These are phyloP conservation scores for Mobula hypostoma DNA, from an alignment of 2,113 vertebrate genomes.

Conservation along the genomic window DNA sequence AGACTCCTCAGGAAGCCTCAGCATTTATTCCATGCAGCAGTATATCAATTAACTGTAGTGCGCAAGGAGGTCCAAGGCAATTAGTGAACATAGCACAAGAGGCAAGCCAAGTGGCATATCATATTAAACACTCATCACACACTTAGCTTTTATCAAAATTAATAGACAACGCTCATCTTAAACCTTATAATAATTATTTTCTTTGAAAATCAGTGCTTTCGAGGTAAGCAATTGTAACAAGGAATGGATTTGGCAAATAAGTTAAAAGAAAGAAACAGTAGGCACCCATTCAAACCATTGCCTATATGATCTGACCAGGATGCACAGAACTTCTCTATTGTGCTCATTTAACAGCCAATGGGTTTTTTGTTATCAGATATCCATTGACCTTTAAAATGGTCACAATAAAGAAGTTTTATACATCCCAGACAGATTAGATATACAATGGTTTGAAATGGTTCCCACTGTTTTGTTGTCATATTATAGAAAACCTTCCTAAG, in stretches of 20 bases:
- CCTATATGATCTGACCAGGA: too few relatives aligned
- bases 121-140: background rate
- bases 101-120: background rate
- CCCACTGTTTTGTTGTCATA: background rate
- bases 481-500: background rate
- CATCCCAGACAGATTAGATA: background rate
- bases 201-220: background rate
- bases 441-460: background rate
- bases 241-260: background rate
- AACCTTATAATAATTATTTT: background rate
- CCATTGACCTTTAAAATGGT: background rate
- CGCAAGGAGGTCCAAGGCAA: slow-evolving; percentile 6
- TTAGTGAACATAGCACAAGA: background rate
- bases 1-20: background rate
- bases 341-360: too few relatives aligned
- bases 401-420: background rate
- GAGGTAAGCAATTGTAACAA: background rate
- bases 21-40: background rate
- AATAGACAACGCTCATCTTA: background rate
- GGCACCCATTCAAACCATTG: too few relatives aligned
- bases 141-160: background rate
- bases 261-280: background rate
- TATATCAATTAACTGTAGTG: background rate
- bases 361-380: background rate
- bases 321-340: too few relatives aligned